Base-by-base conservation (phyloP, 2,888 invertebrate species). In the Orthonevra nobilis region DNA sequence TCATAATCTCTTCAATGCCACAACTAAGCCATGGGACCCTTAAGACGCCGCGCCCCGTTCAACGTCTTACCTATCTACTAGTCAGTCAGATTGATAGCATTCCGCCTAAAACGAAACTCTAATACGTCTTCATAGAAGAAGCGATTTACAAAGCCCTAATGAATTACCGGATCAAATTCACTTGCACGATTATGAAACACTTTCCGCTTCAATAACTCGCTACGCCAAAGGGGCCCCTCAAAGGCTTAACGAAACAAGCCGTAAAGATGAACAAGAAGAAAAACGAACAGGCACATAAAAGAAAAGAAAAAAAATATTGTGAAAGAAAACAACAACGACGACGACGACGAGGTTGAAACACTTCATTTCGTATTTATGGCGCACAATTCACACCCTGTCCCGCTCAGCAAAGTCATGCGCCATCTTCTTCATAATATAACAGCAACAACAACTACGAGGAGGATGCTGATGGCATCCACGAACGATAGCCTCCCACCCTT, bases 141-240 rank as follows among this genome's bases (percentile, higher is more conserved):
- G n/a, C 56, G 44, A 64, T 64, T 52, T 77, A 70, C 70, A 72
- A 60, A 70, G 70, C 50, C 50, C 48, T 77, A 77, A 77, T 77
- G n/a, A n/a, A n/a, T 79, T 73, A 73, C 79, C 66, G 68, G 66
- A 79, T 72, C 79, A 79, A 79, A 79, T 79, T 73, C 66, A 79
- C 60, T 56, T 79, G 66, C 72, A 66, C 61, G 73, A 66, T 79
- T 66, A 48, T 54, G 61, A 79, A 79, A 73, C 73, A 73, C 79
- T 79, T 73, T 79, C 66, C 73, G 79, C 79, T 68, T 79, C 79
- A 68, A 66, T 73, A 61, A 52, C 40, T 68, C 66, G 61, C 48
- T 42, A 36, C 61, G 66, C 79, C 66, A 79, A 52, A 40, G 61
- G 61, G 66, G 54, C 50, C 54, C 5, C 54, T 54, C 46, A 40